Base-by-base conservation (phyloP, 2,797 vertebrate genomes). In the Trachops cirrhosus region DNA sequence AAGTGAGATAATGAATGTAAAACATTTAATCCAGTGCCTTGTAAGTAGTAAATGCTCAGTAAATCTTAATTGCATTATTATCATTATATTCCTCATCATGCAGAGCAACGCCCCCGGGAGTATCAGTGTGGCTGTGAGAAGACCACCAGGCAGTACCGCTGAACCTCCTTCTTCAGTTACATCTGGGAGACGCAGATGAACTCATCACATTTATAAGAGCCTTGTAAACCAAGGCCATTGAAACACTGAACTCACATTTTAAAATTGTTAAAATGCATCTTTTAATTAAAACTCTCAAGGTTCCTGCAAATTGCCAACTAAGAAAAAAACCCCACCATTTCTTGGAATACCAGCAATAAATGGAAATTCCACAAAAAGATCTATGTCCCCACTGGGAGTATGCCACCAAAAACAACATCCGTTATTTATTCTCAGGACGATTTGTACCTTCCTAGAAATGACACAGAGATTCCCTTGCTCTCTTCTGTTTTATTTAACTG, bases 61-160 rank as follows among this genome's bases (percentile, higher is more conserved):
- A 97, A 97, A 96, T 96, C 95, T 97, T 96, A 97, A 96, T 97
- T 96, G 93, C 83, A 74, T 96, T 94, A 91, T 95, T 93, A 91
- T 97, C 70, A 77, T 95, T 93, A 93, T 52, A 94, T 86, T 87
- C 44, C 52, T 86, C 84, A 83, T 87, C 89, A 89, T 85, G 83
- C 39, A 77, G 89, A 92, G 52, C n/a, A 71, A 96, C 93, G 87
- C 83, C 78, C 78, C 54, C 2, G 21, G 71, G 83, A 89, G 48
- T 50, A n/a, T 70, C 37, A 52, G 18, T 12, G 39, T 4, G n/a
- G 34, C 68, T 83, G 16, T 24, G 78, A 95, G 62, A 59, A 89
- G 26, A 26, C 18, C 10, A 5, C 18, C 6, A 3, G 75, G 91
- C 15, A 18, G 68, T 22, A 15, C 12, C 19, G 10, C n/a, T n/a